Evolutionary conservation across 2,113 vertebrate species (phyloP), one percentile per base, ranked within the genome.

Genomic region (Dasyornis broadbenti): DNA sequence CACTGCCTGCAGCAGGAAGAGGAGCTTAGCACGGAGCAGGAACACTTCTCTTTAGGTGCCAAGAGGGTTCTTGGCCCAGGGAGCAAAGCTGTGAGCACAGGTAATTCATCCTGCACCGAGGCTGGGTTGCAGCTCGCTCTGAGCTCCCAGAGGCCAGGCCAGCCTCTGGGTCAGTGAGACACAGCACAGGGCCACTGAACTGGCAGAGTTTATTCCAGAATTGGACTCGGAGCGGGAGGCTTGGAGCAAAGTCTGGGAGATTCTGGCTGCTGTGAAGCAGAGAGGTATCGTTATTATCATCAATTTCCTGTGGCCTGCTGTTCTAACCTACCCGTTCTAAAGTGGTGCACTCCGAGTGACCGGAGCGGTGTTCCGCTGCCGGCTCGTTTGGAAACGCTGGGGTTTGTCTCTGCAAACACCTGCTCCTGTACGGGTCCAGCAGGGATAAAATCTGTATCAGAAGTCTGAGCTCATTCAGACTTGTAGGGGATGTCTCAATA

Each of bases 371-470:
- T n/a, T 71, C 16, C 15, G 11, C 6, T 24, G 78, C 49, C 92
- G 95, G 1, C n/a, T 64, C 20, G 2, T 69, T 76, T 92, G 90
- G 90, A 64, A 60, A 57, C 61, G 50, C 45, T 88, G 31, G 45
- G 69, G 5, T 57, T 79, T 88, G 85, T 93, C 82, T 88, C 45
- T 93, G 88, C 66, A n/a, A 81, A 73, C 90, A 93, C 63, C 92
- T 95, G 88, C 71, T 86, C 33, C 20, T 54, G 15, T 6, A 30
- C 19, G 40, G 37, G 11, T 72, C 79, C 90, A 77, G 1, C 7
- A 70, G 82, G 54, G 37, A 61, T 82, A 65, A 90, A 88, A 42
- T 52, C 57, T 90, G 45, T 37, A 24, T 69, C 63, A 65, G 37
- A 72, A 31, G 45, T 61, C 45, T 72, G 31, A 88, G 63, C 54